Evolutionary conservation across 30 jellyfish, hydroid and myxozoan genomes (phyloP), one percentile per base, ranked within the genome.

Genomic region (Chrysaora quinquecirrha): DNA sequence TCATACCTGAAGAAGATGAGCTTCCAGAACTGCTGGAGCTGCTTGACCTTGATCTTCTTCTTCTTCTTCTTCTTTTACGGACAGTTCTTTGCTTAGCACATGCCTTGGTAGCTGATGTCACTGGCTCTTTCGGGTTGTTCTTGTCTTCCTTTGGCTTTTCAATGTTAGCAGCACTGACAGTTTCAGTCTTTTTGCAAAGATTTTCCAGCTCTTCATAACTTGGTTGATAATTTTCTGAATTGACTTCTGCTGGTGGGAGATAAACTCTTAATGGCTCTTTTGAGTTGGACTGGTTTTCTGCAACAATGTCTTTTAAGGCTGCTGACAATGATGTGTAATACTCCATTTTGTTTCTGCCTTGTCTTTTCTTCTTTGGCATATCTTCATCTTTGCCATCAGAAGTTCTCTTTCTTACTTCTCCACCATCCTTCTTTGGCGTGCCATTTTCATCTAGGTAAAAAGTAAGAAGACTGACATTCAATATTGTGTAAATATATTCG

Each of bases 11-110:
- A 16, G 78, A 66, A 21, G n/a, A n/a, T n/a, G 75, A 63, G 78
- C 78, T 66, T 66, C 78, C 78, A 21, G 75, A 3, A 21, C 82
- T 43, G 73, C 82, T 64, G 0, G 82, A 64, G 52, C 74, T 34
- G 48, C 89, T 46, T 52, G 68, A 52, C 2, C 68, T 52, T 3
- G 12, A 52, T 20, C 68, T 52, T 20, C 68, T 52, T 52, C 68
- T 20, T 52, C 68, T 52, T 16, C 25, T 16, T 4, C 12, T 16
- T 52, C 25, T 52, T 25, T 52, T 52, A 2, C 19, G 9, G 7
- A 10, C 29, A 12, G 19, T 3, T 20, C 19, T 52, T n/a, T n/a
- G n/a, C n/a, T n/a, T n/a, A n/a, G n/a, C n/a, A n/a, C n/a, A n/a
- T 38, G 54, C 54, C 14, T 38, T 38, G 54, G 14, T 14, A 38